Evolutionary conservation across 2,888 invertebrate species (phyloP).

Genomic region (Eledone cirrhosa): DNA sequence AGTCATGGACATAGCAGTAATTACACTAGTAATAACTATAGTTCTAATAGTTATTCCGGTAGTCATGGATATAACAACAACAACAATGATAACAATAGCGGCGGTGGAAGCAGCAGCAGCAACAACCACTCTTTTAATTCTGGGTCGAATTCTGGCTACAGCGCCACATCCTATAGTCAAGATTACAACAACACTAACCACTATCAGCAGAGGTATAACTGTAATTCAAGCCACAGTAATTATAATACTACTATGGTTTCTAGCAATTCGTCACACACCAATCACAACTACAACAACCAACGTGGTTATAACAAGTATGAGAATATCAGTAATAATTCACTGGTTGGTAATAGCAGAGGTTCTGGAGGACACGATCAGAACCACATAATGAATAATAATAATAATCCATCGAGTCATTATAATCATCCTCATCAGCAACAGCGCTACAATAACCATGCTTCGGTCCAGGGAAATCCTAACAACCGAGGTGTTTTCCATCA

Average conservation of each 20-base stretch:
- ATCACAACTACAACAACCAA: background rate
- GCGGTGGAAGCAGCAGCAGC: background rate
- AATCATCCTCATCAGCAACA: constrained; percentile 9
- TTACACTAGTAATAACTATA: background rate
- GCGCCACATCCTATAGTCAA: background rate
- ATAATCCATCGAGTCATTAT: constrained; percentile 19
- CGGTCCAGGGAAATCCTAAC: background rate
- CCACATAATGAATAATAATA: background rate
- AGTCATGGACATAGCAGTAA: constrained; percentile 19
- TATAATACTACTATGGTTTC: background rate
- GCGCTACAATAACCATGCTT: constrained; percentile 13
- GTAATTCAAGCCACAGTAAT: constrained; percentile 13
- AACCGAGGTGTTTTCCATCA: constrained; percentile 10
- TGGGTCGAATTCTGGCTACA: too few relatives aligned
- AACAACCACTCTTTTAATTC: too few relatives aligned
- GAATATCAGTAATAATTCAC: background rate
- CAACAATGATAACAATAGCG: background rate
- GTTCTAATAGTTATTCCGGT: constrained; percentile 18
- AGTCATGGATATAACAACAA: background rate
- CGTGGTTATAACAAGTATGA: too few relatives aligned
- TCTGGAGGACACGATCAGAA: constrained; percentile 9
- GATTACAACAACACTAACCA: background rate
- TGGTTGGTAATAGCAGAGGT: background rate
- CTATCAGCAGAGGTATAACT: background rate
- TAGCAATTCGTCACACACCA: background rate